These are phyloP conservation scores for Cremastinae sp. DNA, from an alignment of 2,888 invertebrate genomes.

Conservation along the genomic window DNA sequence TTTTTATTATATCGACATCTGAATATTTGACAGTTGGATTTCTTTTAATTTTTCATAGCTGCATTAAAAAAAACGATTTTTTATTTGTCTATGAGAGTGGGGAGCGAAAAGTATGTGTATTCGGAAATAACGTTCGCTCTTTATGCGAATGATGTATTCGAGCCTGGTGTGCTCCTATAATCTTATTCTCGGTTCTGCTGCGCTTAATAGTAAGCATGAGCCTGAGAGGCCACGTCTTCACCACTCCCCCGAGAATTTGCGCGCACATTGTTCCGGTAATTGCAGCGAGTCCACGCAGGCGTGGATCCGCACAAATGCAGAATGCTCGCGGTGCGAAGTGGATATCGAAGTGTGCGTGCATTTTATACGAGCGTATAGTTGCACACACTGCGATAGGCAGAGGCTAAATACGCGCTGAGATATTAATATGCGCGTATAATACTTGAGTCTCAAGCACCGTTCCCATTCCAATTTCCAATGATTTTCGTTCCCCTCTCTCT, in stretches of 20 bases:
- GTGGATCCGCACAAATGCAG: conserved; percentile 23
- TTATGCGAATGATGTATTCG: conserved; percentile 32
- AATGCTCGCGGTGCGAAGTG: conserved; percentile 1
- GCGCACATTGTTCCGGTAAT: conserved; percentile 51
- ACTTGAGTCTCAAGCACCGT: conserved; percentile 16
- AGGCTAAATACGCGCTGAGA: conserved; percentile 11
- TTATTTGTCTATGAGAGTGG: conserved; percentile 14
- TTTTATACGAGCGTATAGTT: neutral
- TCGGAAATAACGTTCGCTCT: conserved; percentile 18
- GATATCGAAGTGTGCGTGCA: neutral
- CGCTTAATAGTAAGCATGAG: conserved; percentile 12
- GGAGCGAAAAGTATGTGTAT: conserved; percentile 8
- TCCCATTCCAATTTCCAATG: conserved; percentile 44
- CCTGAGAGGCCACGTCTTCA: conserved; percentile 30
- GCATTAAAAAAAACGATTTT: too few species aligned
- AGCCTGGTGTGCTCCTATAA: conserved; percentile 33
- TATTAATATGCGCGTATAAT: conserved; percentile 31
- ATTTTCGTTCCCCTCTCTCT: conserved; percentile 14
- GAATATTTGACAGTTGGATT: too few species aligned
- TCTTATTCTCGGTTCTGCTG: conserved; percentile 38
- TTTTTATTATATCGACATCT: neutral
- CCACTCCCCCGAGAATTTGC: conserved; percentile 34
- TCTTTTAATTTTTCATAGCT: too few species aligned
- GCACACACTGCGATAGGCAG: neutral
- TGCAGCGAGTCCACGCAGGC: conserved; percentile 47